Conservation (phyloP, 2,113 vertebrate genomes). For the Beaufortia kweichowensis region DNA sequence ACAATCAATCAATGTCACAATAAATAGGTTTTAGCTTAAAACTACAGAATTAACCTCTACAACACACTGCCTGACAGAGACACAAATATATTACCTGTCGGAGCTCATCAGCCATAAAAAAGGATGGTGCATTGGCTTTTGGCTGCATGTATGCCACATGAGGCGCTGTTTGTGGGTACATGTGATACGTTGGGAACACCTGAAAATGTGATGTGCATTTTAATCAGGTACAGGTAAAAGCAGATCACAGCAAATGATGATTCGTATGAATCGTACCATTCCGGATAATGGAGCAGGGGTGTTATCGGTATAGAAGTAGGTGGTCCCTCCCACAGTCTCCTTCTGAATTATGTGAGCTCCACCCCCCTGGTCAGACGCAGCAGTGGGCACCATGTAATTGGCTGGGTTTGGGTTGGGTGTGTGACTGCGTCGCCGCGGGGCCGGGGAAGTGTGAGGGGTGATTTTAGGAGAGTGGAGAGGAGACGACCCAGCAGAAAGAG, state of each 20-base stretch:
- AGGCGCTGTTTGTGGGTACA: conserved; percentile 95
- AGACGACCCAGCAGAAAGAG: conserved; percentile 95
- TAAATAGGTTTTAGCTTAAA: neutral
- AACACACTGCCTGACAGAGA: neutral
- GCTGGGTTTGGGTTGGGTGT: conserved; percentile 94
- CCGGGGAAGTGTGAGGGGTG: conserved; percentile 96
- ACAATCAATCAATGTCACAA: neutral
- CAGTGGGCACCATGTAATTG: conserved; percentile 96
- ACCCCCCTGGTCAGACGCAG: conserved; percentile 83
- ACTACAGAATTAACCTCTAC: neutral
- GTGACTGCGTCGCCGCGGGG: conserved; percentile 95
- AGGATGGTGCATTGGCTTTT: conserved; percentile 98
- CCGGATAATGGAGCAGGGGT: conserved; percentile 90
- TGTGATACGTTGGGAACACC: conserved; percentile 98
- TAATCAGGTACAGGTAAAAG: neutral
- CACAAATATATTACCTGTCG: conserved; percentile 82
- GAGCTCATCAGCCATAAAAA: conserved; percentile 98
- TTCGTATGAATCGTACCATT: conserved; percentile 79
- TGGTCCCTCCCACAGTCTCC: conserved; percentile 97
- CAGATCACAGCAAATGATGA: neutral
- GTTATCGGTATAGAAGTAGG: conserved; percentile 98
- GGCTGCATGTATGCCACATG: conserved; percentile 99
- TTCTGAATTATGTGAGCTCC: conserved; percentile 94
- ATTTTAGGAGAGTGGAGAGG: conserved; percentile 99
- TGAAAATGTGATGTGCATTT: conserved; percentile 60